Conservation (phyloP, 2,888 invertebrate species). For the Nebria brevicollis region DNA sequence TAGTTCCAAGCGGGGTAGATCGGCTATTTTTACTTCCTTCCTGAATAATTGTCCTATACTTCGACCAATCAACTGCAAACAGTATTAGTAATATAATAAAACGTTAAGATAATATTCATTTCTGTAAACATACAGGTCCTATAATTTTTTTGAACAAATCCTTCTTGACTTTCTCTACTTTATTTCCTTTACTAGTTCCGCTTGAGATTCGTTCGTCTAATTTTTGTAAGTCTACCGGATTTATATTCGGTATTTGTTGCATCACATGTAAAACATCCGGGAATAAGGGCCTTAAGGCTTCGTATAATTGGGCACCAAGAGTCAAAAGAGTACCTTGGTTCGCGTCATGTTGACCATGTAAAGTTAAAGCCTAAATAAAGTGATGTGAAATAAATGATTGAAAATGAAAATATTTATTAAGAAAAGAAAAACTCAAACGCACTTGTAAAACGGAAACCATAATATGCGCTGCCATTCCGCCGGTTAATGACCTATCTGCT, state of each 20-base stretch:
- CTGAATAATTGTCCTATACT: conserved; percentile 89
- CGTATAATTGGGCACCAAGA: conserved; percentile 87
- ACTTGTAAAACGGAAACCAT: conserved; percentile 77
- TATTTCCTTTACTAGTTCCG: conserved; percentile 75
- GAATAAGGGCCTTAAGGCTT: conserved; percentile 80
- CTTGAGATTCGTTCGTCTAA: conserved; percentile 84
- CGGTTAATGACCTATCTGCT: conserved; percentile 70
- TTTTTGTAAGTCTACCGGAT: conserved; percentile 81
- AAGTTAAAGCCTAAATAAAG: conserved; percentile 71
- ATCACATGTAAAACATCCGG: conserved; percentile 75
- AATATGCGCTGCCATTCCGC: conserved; percentile 76
- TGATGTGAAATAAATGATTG: too few species aligned
- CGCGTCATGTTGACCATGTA: conserved; percentile 91
- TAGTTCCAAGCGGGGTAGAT: conserved; percentile 78
- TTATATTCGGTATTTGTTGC: conserved; percentile 85
- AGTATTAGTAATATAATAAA: background rate
- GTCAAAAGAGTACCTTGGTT: conserved; percentile 84
- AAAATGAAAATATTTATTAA: background rate
- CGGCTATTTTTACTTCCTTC: conserved; percentile 86
- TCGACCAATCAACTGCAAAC: conserved; percentile 78
- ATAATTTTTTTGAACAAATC: conserved; percentile 92
- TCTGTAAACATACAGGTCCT: conserved; percentile 69
- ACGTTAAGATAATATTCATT: background rate
- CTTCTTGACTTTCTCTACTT: conserved; percentile 89
- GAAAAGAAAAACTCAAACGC: background rate